Evolutionary conservation across 2,888 invertebrate genomes (phyloP).

Genomic region (Xylota sylvarum): DNA sequence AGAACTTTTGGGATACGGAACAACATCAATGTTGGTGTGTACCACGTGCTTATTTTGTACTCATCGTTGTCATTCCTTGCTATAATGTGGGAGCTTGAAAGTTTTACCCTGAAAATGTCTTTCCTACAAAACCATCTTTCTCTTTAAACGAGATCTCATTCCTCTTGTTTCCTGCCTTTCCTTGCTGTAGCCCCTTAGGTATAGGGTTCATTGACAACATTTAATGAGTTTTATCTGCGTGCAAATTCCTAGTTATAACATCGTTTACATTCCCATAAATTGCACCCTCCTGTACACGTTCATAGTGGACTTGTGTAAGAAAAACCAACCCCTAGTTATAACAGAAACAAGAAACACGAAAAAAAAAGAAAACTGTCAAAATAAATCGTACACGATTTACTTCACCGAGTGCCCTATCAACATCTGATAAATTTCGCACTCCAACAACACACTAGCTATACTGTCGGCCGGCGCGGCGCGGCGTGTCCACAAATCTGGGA

Average conservation of each 20-base stretch:
- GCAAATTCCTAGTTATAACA: not conserved
- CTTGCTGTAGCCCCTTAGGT: not conserved
- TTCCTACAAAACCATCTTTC: no score
- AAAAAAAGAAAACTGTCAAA: constrained; percentile 17
- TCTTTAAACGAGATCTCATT: no score
- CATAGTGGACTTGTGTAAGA: not conserved
- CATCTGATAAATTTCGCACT: constrained; percentile 53
- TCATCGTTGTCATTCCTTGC: no score
- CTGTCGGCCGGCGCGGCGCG: no score
- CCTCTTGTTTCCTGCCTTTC: no score
- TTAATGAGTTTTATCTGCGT: not conserved
- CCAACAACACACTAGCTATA: not conserved
- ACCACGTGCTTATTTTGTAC: no score
- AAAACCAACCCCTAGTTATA: constrained; percentile 21
- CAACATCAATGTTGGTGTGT: no score
- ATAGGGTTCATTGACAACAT: not conserved
- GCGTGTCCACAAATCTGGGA: constrained; percentile 38
- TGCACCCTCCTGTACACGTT: not conserved
- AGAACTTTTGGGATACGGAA: no score
- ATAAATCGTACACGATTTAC: constrained; percentile 33
- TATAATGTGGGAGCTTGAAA: no score
- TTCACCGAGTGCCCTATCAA: constrained; percentile 16
- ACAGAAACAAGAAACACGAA: not conserved
- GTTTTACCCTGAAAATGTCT: no score
- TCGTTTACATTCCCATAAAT: constrained; percentile 19